Evolutionary conservation across 2,888 invertebrate genomes (phyloP), one percentile per base, ranked within the genome.

Genomic region (Hypsopygia costalis): DNA sequence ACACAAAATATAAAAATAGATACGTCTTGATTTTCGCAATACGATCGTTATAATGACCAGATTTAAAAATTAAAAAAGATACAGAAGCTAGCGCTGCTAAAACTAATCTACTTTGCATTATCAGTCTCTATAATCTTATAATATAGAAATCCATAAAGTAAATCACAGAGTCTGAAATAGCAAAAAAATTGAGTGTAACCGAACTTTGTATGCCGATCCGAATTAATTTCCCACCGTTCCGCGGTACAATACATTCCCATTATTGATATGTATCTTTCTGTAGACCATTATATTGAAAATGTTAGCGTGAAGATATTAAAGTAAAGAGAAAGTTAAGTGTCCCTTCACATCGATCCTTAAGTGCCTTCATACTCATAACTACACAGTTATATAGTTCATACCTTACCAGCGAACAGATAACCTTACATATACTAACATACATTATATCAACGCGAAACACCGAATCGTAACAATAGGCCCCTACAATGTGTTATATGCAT

Each of bases 101-200:
- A 87, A 85, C 87, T 87, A 86, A 83, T 83, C 86, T 88, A 88
- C 39, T 33, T 33, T 76, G 86, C 85, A 80, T 76, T 86, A 86
- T 88, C 88, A 88, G 88, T 88, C 88, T 88, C 88, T 87, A 87
- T 80, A 83, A 82, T 70, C 88, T 87, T 88, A 88, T 65, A 86
- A 85, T 88, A 86, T 87, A 87, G 85, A 86, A 81, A 82, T 82
- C 77, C 82, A 76, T 85, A 87, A 87, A 81, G 77, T 82, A 85
- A 88, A 87, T 88, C 87, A 87, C 88, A 88, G 87, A 83, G 80
- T 81, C 77, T 73, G 76, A 81, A 87, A 80, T 67, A 80, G 88
- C 88, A 83, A 87, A 85, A 78, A 66, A 82, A 81, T 75, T 78
- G 70, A 79, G 73, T 79, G 74, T 69, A 71, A 76, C 61, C 71